These are phyloP conservation scores for Drosophila rufa DNA, from an alignment of 1,140 invertebrate genomes.

Conservation along the genomic window DNA sequence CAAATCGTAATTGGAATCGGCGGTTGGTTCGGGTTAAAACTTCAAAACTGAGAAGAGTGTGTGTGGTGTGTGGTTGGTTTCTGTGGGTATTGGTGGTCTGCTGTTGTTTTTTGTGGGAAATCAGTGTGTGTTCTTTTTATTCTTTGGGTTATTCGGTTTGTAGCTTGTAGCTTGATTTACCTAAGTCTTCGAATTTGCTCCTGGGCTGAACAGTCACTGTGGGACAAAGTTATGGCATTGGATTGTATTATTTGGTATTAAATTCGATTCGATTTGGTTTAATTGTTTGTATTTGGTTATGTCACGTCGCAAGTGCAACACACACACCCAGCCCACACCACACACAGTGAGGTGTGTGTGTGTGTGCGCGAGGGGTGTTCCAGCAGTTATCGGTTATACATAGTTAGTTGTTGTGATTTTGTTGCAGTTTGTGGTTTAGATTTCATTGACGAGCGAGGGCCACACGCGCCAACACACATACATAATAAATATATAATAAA, in stretches of 20 bases:
- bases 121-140: slow-evolving; percentile 37
- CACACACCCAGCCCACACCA: slow-evolving; percentile 24
- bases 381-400: slow-evolving; percentile 46
- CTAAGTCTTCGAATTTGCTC: slow-evolving; percentile 91
- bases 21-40: slow-evolving; percentile 38
- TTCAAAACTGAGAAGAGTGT: slow-evolving; percentile 63
- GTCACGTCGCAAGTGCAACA: slow-evolving; percentile 32
- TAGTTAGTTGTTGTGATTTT: slow-evolving; percentile 50
- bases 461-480: slow-evolving; percentile 65
- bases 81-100: slow-evolving; percentile 19
- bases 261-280: slow-evolving; percentile 54
- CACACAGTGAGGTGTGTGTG: slow-evolving; percentile 5
- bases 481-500: slow-evolving; percentile 64
- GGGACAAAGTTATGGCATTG: slow-evolving; percentile 82
- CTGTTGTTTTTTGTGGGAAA: slow-evolving; percentile 21
- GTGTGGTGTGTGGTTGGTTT: slow-evolving; percentile 37
- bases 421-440: slow-evolving; percentile 46
- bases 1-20: slow-evolving; percentile 44
- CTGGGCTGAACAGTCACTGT: slow-evolving; percentile 90
- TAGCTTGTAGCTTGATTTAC: slow-evolving; percentile 86
- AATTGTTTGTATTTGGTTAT: slow-evolving; percentile 55
- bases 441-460: slow-evolving; percentile 46
- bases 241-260: slow-evolving; percentile 77
- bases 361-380: slow-evolving; percentile 19
- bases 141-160: slow-evolving; percentile 30